Percentiles rank a stretch among this genome's conserved stretches.
phyloP scores from a whole-genome alignment of 1,140 invertebrate species.

The Ips typographus region DNA sequence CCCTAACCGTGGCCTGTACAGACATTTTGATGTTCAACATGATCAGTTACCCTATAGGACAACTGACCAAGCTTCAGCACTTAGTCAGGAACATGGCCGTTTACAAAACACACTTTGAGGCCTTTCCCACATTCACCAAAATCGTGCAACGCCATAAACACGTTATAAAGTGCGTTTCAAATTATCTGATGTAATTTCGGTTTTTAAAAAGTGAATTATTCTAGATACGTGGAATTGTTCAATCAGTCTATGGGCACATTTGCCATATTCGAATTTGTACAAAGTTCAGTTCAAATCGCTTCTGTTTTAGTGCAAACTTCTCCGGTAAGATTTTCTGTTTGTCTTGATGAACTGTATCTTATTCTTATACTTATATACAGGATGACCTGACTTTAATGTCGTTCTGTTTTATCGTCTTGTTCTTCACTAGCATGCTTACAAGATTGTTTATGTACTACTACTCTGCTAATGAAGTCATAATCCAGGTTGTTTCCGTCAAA shows the following conservation, averaged over 20 bases:
- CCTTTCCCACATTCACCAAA: too few relatives aligned
- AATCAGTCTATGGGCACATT: conserved; percentile 14
- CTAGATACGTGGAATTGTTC: conserved; percentile 19
- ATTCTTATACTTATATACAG: too few relatives aligned
- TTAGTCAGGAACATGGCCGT: too few relatives aligned
- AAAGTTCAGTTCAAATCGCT: conserved; percentile 28
- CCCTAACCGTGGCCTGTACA: neutral
- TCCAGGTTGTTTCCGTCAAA: too few relatives aligned
- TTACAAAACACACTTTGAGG: too few relatives aligned
- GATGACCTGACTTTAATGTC: too few relatives aligned
- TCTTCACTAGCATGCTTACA: conserved; percentile 15
- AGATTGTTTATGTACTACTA: conserved; percentile 24
- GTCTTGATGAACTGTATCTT: too few relatives aligned
- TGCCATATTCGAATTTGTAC: conserved; percentile 24
- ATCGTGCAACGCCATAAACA: too few relatives aligned
- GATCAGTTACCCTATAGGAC: neutral
- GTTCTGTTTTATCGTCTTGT: neutral
- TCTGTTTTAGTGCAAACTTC: conserved; percentile 8
- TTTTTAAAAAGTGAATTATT: neutral
- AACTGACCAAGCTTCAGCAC: neutral
- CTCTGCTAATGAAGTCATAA: conserved; percentile 21
- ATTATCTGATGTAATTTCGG: too few relatives aligned
- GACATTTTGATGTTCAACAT: neutral
- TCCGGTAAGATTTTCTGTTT: neutral
- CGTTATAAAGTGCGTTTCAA: too few relatives aligned